These are phyloP conservation scores for Phenganax stokvisi DNA, from an alignment of 92 coral and sea anemone genomes.

Conservation along the genomic window DNA sequence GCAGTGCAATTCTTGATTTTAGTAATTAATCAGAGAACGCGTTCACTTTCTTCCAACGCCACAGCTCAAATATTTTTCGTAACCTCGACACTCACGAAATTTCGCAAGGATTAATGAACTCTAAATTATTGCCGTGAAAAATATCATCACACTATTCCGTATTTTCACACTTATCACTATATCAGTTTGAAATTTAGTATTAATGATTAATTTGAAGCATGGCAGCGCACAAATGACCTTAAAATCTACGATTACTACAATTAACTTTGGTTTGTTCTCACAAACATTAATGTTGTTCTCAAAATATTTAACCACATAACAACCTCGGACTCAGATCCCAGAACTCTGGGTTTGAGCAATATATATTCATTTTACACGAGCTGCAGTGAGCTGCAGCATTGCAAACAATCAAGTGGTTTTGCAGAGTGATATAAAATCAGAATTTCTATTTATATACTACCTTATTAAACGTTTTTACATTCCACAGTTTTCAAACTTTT, in stretches of 20 bases:
- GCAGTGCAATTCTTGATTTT: not conserved
- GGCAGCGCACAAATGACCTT: not conserved
- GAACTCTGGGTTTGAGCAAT: too few relatives aligned
- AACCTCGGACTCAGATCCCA: not conserved
- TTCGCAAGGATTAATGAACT: not conserved
- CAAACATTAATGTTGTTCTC: not conserved
- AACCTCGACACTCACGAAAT: not conserved
- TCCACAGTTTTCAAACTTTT: too few relatives aligned
- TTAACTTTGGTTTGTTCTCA: conserved; percentile 1
- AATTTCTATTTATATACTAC: too few relatives aligned
- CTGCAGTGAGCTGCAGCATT: too few relatives aligned
- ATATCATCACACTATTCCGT: not conserved
- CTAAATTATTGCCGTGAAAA: not conserved
- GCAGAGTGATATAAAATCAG: too few relatives aligned
- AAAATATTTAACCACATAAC: not conserved
- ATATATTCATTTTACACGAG: too few relatives aligned
- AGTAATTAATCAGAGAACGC: not conserved
- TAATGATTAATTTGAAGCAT: not conserved
- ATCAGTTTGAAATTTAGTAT: not conserved
- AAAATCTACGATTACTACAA: conserved; percentile 3
- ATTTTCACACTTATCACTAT: not conserved
- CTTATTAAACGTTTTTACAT: too few relatives aligned
- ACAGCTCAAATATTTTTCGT: not conserved
- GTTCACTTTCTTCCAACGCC: not conserved
- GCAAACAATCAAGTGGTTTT: too few relatives aligned